Conservation (phyloP, 2,888 invertebrate species). For the Tuta absoluta region DNA sequence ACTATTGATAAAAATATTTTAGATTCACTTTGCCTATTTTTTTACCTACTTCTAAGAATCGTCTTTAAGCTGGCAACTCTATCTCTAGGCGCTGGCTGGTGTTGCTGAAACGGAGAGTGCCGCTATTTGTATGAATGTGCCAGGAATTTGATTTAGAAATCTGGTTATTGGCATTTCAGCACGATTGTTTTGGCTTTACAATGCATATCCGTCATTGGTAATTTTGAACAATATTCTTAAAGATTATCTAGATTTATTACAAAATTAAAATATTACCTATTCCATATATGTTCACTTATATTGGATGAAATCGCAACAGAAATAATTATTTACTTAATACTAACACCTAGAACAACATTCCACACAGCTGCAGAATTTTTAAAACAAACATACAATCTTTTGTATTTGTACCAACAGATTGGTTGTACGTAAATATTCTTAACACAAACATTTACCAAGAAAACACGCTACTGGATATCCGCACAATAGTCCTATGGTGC, state of each 20-base stretch:
- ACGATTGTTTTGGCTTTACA: neutral
- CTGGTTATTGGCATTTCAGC: neutral
- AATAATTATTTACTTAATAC: slow-evolving; percentile 47
- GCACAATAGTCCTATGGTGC: slow-evolving; percentile 71
- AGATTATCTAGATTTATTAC: too few relatives aligned
- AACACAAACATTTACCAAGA: slow-evolving; percentile 77
- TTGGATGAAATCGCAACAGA: slow-evolving; percentile 28
- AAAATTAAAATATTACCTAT: too few relatives aligned
- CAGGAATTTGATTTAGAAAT: neutral
- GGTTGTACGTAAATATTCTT: slow-evolving; percentile 68
- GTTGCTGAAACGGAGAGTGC: slow-evolving; percentile 66
- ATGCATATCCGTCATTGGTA: neutral
- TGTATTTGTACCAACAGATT: slow-evolving; percentile 59
- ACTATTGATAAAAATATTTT: too few relatives aligned
- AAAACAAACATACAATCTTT: slow-evolving; percentile 59
- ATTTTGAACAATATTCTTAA: too few relatives aligned
- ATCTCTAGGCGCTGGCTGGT: neutral
- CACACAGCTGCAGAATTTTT: slow-evolving; percentile 54
- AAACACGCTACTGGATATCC: slow-evolving; percentile 76
- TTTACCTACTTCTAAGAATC: neutral
- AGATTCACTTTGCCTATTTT: too few relatives aligned
- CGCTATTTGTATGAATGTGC: slow-evolving; percentile 30
- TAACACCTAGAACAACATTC: slow-evolving; percentile 59
- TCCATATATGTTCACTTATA: too few relatives aligned
- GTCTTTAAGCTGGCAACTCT: neutral